phyloP scores from a whole-genome alignment of 2,888 invertebrate genomes.

The Notodonta dromedarius region DNA sequence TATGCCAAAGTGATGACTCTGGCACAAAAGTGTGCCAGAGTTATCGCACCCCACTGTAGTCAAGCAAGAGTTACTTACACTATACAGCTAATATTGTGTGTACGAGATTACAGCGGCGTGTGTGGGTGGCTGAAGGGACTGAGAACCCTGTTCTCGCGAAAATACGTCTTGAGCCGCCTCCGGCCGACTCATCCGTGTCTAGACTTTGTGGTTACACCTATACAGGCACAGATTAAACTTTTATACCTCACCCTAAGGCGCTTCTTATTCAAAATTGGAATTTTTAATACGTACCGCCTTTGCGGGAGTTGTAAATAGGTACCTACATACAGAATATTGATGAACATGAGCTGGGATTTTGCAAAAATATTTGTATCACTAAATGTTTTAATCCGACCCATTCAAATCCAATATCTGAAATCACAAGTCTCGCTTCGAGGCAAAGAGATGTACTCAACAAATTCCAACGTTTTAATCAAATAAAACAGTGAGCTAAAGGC shows the following conservation, averaged over 20 bases:
- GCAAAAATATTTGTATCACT: no score
- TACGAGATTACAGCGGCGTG: constrained; percentile 24
- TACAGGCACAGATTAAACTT: constrained; percentile 32
- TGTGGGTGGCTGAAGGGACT: constrained; percentile 27
- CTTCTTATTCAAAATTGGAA: constrained; percentile 15
- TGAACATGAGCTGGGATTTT: no score
- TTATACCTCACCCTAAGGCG: constrained; percentile 25
- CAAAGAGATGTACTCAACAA: neutral
- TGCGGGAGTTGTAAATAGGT: no score
- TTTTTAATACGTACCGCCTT: neutral
- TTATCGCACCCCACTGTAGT: neutral
- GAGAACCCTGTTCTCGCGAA: constrained; percentile 53
- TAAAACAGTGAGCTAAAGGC: constrained; percentile 7
- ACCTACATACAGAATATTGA: no score
- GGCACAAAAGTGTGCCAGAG: neutral
- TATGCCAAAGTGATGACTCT: neutral
- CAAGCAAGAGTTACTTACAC: neutral
- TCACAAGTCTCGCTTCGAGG: neutral
- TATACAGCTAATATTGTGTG: constrained; percentile 22
- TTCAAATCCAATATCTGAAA: no score
- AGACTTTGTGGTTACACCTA: constrained; percentile 46
- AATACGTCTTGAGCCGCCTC: constrained; percentile 46
- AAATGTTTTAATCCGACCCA: no score
- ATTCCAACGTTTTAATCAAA: constrained; percentile 3
- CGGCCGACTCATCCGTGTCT: constrained; percentile 49